Conservation (phyloP, 1,140 invertebrate genomes). For the Heliconius congener region DNA sequence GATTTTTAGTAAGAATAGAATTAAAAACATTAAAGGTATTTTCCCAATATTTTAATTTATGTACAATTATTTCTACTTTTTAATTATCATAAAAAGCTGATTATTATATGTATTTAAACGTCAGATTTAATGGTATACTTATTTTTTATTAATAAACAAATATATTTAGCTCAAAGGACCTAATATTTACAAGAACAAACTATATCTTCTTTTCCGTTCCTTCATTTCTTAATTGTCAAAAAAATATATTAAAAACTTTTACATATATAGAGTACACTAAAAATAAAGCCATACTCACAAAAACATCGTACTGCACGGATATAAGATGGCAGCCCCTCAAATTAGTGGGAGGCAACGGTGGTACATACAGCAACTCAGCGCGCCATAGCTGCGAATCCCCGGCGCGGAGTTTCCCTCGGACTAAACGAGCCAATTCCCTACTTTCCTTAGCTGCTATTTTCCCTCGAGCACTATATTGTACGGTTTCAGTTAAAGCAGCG, state of each 20-base stretch:
- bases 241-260: too few species aligned
- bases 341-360: conserved; percentile 96
- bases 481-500: conserved; percentile 92
- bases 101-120: not conserved
- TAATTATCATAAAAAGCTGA: too few species aligned
- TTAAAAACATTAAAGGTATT: not conserved
- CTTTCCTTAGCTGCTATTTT: conserved; percentile 94
- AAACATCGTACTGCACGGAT: conserved; percentile 96
- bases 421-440: conserved; percentile 90
- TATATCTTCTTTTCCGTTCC: too few species aligned
- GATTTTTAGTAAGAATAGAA: not conserved
- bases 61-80: too few species aligned
- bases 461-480: conserved; percentile 93
- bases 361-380: conserved; percentile 95
- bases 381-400: conserved; percentile 93
- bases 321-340: conserved; percentile 97
- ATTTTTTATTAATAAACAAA: not conserved
- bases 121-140: not conserved
- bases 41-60: not conserved
- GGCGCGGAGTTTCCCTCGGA: conserved; percentile 91
- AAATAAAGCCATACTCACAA: conserved; percentile 85
- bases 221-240: too few species aligned
- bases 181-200: too few species aligned
- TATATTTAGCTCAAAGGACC: too few species aligned
- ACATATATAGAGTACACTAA: too few species aligned